Evolutionary conservation across 2,797 vertebrate species (phyloP), one percentile per base, ranked within the genome.

Genomic region (Forpus xanthops): DNA sequence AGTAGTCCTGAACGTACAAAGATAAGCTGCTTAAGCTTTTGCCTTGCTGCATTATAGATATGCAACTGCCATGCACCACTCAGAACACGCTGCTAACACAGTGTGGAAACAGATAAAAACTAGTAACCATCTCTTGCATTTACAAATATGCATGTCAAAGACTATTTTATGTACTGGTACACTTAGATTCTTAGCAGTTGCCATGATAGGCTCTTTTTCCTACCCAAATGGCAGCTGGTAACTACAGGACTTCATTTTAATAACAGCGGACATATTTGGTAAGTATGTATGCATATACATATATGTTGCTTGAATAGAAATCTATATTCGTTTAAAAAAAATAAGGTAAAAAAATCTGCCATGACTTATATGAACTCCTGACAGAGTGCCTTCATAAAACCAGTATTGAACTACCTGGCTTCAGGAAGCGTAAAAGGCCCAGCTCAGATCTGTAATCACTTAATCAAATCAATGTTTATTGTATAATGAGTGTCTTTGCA

Each of bases 221-320:
- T 75, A 52, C 33, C 33, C 53, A 86, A 68, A 52, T 70, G 85
- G 78, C 45, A 90, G 82, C 50, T 72, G 78, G 45, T 70, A 90
- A 77, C 80, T 31, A 30, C 37, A 71, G 53, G 70, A 58, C 30
- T 95, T 92, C 64, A 30, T 85, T 81, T 80, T 39, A 60, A 52
- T 41, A 72, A 72, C 37, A 87, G 49, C 23, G 61, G 67, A 42
- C 50, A 61, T 37, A 71, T 42, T 37, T 78, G 28, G 42, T 45
- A 33, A 74, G 41, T 58, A 21, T 58, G 20, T 47, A 25, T 60
- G 24, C 80, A 28, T 19, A 24, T 12, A 16, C 7, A n/a, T 28
- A 19, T 41, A 35, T 21, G 55, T 66, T 66, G 66, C 30, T 85
- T 74, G 45, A 89, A 83, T 91, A 85, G 30, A 96, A 89, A 97